Percentiles rank a stretch among this genome's conserved stretches.
Evolutionary conservation across 2,797 vertebrate species (phyloP).

Genomic region (Schizopygopsis pylzovi): DNA sequence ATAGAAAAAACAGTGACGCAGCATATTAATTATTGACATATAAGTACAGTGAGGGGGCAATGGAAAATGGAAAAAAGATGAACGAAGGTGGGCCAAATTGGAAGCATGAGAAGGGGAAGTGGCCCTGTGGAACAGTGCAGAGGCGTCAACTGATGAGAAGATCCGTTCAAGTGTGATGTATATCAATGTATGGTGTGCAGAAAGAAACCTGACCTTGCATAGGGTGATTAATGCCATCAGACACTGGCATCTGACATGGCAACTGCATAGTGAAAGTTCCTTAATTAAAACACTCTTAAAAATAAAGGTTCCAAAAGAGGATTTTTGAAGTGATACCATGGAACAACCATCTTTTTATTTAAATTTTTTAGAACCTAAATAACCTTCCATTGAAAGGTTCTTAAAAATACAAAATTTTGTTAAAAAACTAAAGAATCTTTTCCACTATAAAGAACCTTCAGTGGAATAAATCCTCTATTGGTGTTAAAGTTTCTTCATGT

Average conservation of each 20-base stretch:
- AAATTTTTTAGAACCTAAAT: not conserved
- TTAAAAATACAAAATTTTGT: not conserved
- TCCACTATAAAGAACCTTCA: too few relatives aligned
- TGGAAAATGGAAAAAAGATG: constrained; percentile 11
- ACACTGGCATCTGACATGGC: not conserved
- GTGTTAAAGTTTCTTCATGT: too few relatives aligned
- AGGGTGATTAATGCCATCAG: not conserved
- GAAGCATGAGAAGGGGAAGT: not conserved
- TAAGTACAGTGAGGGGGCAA: constrained; percentile 10
- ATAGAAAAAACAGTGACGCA: not conserved
- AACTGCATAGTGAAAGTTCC: not conserved
- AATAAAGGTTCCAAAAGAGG: not conserved
- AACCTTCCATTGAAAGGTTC: not conserved
- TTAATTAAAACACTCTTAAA: not conserved
- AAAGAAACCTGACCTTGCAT: not conserved
- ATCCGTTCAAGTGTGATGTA: not conserved
- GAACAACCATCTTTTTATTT: too few relatives aligned
- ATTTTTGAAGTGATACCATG: not conserved
- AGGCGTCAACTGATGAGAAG: constrained; percentile 14
- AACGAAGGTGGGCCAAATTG: not conserved
- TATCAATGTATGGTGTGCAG: not conserved
- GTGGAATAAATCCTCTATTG: too few relatives aligned
- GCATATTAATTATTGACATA: constrained; percentile 5
- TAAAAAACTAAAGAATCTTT: too few relatives aligned
- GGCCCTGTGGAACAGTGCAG: constrained; percentile 31